These are phyloP conservation scores for Tinamus guttatus DNA, from an alignment of 2,113 vertebrate genomes.

Conservation along the genomic window DNA sequence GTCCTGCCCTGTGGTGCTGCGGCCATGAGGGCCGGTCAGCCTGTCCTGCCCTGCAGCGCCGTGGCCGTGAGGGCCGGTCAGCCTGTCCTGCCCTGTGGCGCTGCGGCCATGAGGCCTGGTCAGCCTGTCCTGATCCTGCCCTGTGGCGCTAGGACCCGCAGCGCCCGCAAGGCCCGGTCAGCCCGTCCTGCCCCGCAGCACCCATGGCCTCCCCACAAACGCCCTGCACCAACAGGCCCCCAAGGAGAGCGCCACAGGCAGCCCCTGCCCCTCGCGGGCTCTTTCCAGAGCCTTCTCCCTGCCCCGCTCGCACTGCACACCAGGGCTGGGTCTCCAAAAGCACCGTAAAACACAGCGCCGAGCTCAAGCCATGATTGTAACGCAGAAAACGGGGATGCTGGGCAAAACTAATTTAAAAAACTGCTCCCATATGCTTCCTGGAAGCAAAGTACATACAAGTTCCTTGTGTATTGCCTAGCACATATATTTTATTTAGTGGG, in stretches of 20 bases:
- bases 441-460: background rate
- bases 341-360: background rate
- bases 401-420: background rate
- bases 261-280: rapidly evolving
- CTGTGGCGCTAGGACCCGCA: too few species aligned
- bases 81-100: too few species aligned
- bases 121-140: too few species aligned
- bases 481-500: background rate
- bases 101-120: too few species aligned
- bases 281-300: background rate
- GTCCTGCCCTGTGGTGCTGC: too few species aligned
- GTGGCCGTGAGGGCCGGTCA: too few species aligned
- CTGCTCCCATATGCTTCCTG: background rate
- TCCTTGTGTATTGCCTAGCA: background rate
- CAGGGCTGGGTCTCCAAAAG: background rate
- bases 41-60: too few species aligned
- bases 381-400: background rate
- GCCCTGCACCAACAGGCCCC: background rate
- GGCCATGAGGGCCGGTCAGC: too few species aligned
- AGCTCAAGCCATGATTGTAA: rapidly evolving
- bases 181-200: too few species aligned
- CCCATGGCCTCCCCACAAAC: background rate
- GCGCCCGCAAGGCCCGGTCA: too few species aligned
- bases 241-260: background rate
- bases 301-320: rapidly evolving